Percentiles rank a stretch among this genome's conserved stretches.
phyloP scores from a whole-genome alignment of 1,140 invertebrate species.

The Eubasilissa regina region DNA sequence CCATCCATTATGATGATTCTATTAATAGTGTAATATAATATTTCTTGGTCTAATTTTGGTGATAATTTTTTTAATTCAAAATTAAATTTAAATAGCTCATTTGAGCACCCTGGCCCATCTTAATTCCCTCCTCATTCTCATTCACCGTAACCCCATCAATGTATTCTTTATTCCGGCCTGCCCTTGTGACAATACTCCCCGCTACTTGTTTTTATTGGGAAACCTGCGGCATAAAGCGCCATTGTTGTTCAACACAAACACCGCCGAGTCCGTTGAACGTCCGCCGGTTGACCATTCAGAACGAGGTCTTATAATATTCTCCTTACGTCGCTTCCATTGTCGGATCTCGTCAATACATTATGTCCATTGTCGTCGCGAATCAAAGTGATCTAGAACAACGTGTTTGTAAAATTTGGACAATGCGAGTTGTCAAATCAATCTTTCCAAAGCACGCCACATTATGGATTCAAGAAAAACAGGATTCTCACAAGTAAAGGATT shows the following conservation, averaged over 20 bases:
- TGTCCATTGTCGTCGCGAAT: conserved; percentile 13
- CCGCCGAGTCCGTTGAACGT: conserved; percentile 16
- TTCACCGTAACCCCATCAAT: conserved; percentile 33
- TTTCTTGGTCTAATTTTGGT: too few species aligned
- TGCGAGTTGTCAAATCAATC: conserved; percentile 20
- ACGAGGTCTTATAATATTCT: conserved; percentile 5
- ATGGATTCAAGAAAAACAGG: background rate
- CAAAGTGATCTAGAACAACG: conserved; percentile 29
- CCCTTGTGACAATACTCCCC: conserved; percentile 9
- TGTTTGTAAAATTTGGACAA: conserved; percentile 9
- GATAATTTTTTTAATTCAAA: too few species aligned
- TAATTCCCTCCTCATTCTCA: conserved; percentile 26
- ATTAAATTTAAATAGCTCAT: background rate
- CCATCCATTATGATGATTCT: too few species aligned
- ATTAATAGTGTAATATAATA: too few species aligned
- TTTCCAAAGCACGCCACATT: background rate
- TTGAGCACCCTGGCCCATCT: conserved; percentile 11
- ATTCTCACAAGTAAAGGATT: background rate
- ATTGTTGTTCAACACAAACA: conserved; percentile 29
- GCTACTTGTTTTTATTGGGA: conserved; percentile 40
- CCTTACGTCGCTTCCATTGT: conserved; percentile 7
- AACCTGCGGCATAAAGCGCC: conserved; percentile 29
- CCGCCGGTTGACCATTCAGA: conserved; percentile 34
- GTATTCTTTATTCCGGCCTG: conserved; percentile 22
- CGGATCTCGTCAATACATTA: background rate